Percentiles rank a stretch among this genome's conserved stretches.
Evolutionary conservation across 2,113 vertebrate genomes (phyloP).

Genomic region (Cottus gobio): DNA sequence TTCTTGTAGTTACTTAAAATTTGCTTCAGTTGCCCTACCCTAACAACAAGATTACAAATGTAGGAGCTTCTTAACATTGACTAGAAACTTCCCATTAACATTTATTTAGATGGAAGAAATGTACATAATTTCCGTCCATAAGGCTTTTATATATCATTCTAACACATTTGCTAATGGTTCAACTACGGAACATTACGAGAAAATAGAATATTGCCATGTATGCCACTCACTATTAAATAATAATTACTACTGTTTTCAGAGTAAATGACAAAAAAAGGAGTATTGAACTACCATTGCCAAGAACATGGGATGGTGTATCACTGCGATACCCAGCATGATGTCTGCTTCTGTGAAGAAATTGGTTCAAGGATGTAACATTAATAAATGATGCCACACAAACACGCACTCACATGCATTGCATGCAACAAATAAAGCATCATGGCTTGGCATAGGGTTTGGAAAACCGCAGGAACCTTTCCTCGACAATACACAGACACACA

Average conservation of each 20-base stretch:
- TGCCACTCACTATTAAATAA: neutral
- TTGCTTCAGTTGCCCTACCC: too few species aligned
- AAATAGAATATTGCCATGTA: neutral
- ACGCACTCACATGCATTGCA: constrained; percentile 20
- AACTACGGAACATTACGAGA: neutral
- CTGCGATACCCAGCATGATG: constrained; percentile 48
- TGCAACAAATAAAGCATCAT: constrained; percentile 1
- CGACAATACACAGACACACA: constrained; percentile 4
- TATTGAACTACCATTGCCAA: constrained; percentile 51
- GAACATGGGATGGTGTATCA: constrained; percentile 49
- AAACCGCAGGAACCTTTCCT: constrained; percentile 33
- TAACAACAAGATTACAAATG: neutral
- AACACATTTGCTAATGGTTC: neutral
- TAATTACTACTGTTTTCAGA: neutral
- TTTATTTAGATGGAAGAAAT: neutral
- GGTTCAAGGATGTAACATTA: constrained; percentile 67
- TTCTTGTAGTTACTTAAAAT: too few species aligned
- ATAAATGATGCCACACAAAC: constrained; percentile 62
- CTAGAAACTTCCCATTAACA: neutral
- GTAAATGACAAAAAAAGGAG: constrained; percentile 21
- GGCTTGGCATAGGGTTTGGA: constrained; percentile 11
- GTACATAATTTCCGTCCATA: neutral
- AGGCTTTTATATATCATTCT: neutral
- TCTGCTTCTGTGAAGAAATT: constrained; percentile 55
- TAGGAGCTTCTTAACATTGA: neutral